A percentile compares a stretch with the other conserved stretches of the same genome.
phyloP scores from a whole-genome alignment of 2,797 vertebrate genomes.

The Heliangelus exortis region DNA sequence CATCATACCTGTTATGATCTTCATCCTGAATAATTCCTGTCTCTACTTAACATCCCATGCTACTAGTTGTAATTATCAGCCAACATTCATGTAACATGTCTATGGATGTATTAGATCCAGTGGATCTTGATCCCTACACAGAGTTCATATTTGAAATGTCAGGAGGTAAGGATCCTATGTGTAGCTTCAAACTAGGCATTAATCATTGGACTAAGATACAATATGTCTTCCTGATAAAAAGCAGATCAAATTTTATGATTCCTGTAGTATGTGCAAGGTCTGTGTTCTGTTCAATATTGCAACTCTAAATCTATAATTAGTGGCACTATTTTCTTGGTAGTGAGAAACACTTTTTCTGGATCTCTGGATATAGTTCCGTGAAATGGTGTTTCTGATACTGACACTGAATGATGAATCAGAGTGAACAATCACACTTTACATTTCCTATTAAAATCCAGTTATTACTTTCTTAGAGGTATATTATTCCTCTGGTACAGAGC shows the following conservation, averaged over 20 bases:
- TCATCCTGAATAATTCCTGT: background rate
- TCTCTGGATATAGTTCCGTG: background rate
- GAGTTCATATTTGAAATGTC: background rate
- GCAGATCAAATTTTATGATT: background rate
- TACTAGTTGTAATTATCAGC: background rate
- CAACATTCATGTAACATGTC: background rate
- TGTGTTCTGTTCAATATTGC: background rate
- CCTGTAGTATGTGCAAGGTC: background rate
- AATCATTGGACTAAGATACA: background rate
- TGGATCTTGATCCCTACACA: background rate
- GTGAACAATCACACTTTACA: background rate
- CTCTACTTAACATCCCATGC: background rate
- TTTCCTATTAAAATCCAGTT: slow-evolving; percentile 8
- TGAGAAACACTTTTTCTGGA: background rate
- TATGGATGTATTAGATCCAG: background rate
- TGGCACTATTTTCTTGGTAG: background rate
- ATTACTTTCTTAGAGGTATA: background rate
- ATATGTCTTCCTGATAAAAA: background rate
- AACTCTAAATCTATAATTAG: background rate
- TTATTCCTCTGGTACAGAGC: background rate
- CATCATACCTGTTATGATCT: background rate
- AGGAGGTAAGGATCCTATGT: background rate
- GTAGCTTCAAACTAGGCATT: background rate
- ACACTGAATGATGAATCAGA: background rate
- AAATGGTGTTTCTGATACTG: background rate